Evolutionary conservation across 2,797 vertebrate genomes (phyloP), one percentile per base, ranked within the genome.

Genomic region (Melanotaenia boesemani): DNA sequence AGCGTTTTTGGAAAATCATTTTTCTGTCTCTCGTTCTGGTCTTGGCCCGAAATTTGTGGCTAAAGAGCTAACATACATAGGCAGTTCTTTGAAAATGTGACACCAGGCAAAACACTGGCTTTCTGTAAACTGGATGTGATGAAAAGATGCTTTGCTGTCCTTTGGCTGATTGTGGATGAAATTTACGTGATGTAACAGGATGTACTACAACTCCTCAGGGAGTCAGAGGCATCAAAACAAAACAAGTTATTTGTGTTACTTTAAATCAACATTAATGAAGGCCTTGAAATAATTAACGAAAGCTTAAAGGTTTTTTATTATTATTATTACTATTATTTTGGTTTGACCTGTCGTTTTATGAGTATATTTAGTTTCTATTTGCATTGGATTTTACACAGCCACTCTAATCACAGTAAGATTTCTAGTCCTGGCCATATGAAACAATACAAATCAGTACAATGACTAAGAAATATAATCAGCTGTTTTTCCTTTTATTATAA

Each of bases 1-100:
- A 82, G 75, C 63, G 50, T 75, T 88, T 13, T 87, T 84, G 76
- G 65, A 67, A 75, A 77, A 80, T 87, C 78, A 87, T 88, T 71
- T 80, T 72, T 81, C 65, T 68, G 20, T 59, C 26, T 54, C 65
- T 54, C 63, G 50, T 41, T 61, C 65, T 48, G 79, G 75, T 64
- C 30, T 32, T 81, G 79, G 83, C 81, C 83, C 86, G 72, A 86
- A 89, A 90, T 77, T 63, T 61, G 66, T 66, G 73, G 63, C 63
- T 67, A 54, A 68, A 54, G 26, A 22, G 22, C 37, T 59, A 55
- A 20, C 44, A 20, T 10, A 63, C n/a, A 70, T 24, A 72, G 59
- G 41, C 41, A 70, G n/a, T 44, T 20, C 39, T 74, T 67, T 62
- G 74, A 57, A 77, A 85, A 74, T 74, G 48, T 84, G 80, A 71